These are phyloP conservation scores for Venusia cambrica DNA, from an alignment of 2,888 invertebrate genomes.

Conservation along the genomic window DNA sequence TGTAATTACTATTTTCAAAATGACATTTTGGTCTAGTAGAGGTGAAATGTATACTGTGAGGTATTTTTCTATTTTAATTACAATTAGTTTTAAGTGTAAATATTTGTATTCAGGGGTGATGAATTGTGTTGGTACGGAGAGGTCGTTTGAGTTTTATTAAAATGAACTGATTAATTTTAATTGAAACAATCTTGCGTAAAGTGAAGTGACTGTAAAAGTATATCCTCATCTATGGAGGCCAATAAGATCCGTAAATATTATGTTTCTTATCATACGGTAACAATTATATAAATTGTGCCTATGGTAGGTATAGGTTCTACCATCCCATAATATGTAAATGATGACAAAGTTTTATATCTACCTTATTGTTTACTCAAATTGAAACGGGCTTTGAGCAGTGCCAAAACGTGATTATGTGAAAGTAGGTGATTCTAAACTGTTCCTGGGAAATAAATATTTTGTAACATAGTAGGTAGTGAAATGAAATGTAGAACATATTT, in stretches of 20 bases:
- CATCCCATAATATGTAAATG: constrained; percentile 10
- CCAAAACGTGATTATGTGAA: too few species aligned
- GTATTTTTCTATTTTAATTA: constrained; percentile 33
- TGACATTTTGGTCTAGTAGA: constrained; percentile 33
- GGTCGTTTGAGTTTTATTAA: constrained; percentile 70
- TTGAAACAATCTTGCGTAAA: constrained; percentile 61
- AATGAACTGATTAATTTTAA: constrained; percentile 80
- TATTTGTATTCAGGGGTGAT: constrained; percentile 21
- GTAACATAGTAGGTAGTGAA: constrained; percentile 8
- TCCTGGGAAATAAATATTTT: constrained; percentile 27
- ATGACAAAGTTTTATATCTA: constrained; percentile 21
- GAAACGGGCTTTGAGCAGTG: constrained; percentile 21
- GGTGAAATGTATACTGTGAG: constrained; percentile 34
- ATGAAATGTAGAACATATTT: constrained; percentile 6
- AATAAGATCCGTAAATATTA: too few species aligned
- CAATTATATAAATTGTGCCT: too few species aligned
- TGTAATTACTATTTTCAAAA: constrained; percentile 16
- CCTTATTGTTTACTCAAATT: constrained; percentile 17
- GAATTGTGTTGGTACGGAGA: constrained; percentile 34
- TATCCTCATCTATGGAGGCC: constrained; percentile 73
- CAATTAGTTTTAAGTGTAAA: constrained; percentile 38
- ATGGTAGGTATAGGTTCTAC: too few species aligned
- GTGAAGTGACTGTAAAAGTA: constrained; percentile 58
- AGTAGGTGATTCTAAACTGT: constrained; percentile 22
- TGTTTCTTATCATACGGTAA: too few species aligned